Percentiles rank a stretch among this genome's conserved stretches.
Conservation (phyloP, 2,888 invertebrate genomes). For the Shargacucullia verbasci region DNA sequence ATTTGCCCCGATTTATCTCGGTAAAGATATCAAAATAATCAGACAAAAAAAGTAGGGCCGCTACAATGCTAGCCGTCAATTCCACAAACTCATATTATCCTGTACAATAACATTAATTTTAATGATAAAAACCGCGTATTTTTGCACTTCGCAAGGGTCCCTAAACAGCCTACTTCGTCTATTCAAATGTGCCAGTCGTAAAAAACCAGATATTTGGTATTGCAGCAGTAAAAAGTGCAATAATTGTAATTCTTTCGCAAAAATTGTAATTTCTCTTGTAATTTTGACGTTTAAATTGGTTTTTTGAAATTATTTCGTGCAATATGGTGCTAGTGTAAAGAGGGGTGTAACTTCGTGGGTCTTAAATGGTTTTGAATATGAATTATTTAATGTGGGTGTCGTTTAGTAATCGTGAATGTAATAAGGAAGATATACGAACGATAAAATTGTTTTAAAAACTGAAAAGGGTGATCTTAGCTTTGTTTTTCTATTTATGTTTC, state of each 20-base stretch:
- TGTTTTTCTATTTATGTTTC: no score
- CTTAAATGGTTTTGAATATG: slow-evolving; percentile 19
- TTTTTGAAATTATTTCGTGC: slow-evolving; percentile 54
- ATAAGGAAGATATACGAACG: no score
- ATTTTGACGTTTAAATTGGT: slow-evolving; percentile 77
- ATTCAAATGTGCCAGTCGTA: slow-evolving; percentile 78
- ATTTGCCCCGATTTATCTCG: no score
- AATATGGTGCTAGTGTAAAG: slow-evolving; percentile 36
- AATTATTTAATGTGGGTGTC: background rate
- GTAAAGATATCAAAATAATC: no score
- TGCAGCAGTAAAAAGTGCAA: slow-evolving; percentile 73
- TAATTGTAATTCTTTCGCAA: slow-evolving; percentile 79
- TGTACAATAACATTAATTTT: slow-evolving; percentile 84
- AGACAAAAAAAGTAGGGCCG: slow-evolving; percentile 2
- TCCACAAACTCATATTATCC: slow-evolving; percentile 55
- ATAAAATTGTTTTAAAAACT: no score
- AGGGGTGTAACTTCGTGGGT: slow-evolving; percentile 10
- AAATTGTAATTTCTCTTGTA: slow-evolving; percentile 77
- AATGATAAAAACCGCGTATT: slow-evolving; percentile 78
- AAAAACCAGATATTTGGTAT: slow-evolving; percentile 77
- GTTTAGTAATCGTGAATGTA: no score
- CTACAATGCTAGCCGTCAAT: slow-evolving; percentile 19
- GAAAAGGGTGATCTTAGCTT: no score
- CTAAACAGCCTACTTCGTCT: slow-evolving; percentile 71
- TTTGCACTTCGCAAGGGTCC: slow-evolving; percentile 71